Evolutionary conservation across 2,113 vertebrate species (phyloP).

Genomic region (Pterophyllum scalare): DNA sequence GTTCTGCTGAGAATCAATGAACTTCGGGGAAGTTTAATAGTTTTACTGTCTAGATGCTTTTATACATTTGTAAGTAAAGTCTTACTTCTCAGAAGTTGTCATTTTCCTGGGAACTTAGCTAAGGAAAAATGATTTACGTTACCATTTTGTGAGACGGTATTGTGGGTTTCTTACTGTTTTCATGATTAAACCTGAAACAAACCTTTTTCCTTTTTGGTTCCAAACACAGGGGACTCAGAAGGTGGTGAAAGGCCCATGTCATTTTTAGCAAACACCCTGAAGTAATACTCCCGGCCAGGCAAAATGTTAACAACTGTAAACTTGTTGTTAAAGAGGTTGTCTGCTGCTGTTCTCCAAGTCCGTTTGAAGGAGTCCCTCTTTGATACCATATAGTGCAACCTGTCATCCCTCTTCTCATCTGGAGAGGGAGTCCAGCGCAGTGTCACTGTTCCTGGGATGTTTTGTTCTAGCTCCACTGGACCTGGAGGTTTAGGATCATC

Average conservation of each 20-base stretch:
- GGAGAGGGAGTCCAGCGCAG: slow-evolving; percentile 87
- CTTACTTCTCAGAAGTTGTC: rapidly evolving
- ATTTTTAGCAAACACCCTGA: slow-evolving; percentile 90
- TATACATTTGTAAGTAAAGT: too few species aligned
- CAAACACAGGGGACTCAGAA: slow-evolving; percentile 84
- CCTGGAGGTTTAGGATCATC: slow-evolving; percentile 87
- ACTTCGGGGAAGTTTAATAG: rapidly evolving
- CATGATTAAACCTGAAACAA: slow-evolving; percentile 12
- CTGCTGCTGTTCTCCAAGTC: slow-evolving; percentile 82
- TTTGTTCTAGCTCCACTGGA: slow-evolving; percentile 83
- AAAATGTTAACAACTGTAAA: slow-evolving; percentile 85
- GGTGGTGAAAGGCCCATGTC: slow-evolving; percentile 85
- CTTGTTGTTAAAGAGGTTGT: slow-evolving; percentile 87
- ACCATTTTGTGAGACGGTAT: background rate
- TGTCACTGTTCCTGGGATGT: slow-evolving; percentile 86
- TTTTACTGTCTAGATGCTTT: background rate
- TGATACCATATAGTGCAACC: slow-evolving; percentile 86
- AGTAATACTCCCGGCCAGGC: slow-evolving; percentile 87
- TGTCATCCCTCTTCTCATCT: slow-evolving; percentile 83
- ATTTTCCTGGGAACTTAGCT: background rate
- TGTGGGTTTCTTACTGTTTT: background rate
- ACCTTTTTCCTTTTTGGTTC: slow-evolving; percentile 78
- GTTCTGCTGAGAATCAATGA: background rate
- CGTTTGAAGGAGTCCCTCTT: slow-evolving; percentile 81
- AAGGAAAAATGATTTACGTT: background rate